Base-by-base conservation (phyloP, 2,797 vertebrate genomes). In the Percopsis omiscomaycus region DNA sequence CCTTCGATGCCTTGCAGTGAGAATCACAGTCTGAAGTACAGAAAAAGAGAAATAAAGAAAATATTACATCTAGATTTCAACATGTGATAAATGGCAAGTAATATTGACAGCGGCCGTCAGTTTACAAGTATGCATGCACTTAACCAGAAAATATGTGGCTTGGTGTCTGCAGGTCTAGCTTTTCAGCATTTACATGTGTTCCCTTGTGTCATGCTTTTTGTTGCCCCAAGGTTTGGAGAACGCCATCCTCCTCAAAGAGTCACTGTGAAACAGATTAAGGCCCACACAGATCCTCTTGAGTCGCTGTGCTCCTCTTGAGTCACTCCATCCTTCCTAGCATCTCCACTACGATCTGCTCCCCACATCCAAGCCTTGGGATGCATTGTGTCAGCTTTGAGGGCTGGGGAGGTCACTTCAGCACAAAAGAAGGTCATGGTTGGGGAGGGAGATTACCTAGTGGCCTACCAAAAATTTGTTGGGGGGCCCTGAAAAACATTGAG, bases 1-100 rank as follows among this genome's bases (percentile, higher is more conserved):
- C 96, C 84, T 98, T 99, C 78, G 98, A 96, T 16, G 94, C 94
- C 88, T 98, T 99, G 91, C 98, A 99, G 89, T 99, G 96, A 52
- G 96, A 95, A 53, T 98, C 96, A 11, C 98, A 99, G 71, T 93
- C 93, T 94, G 73, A 12, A 50, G 69, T 71, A 64, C 10, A 16
- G 69, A 52, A 66, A 48, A 57, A 42, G 54, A 75, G 16, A 59
- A 13, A 15, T 32, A 48, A 11, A 32, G 53, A 52, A 29, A 16
- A 30, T 42, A 9, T 42, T 42, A 42, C 8, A 42, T 42, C 37
- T 42, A 42, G 37, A 42, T 42, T 8, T 42, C 37, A 9, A 42
- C 37, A 42, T 22, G 22, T 22, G 22, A 22, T 22, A 22, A 22
- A 22, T 22, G 22, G 22, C 22, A 22, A 1, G 22, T 22, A 22